These are phyloP conservation scores for Speoplatyrhinus poulsoni DNA, from an alignment of 2,113 vertebrate genomes.

Conservation along the genomic window DNA sequence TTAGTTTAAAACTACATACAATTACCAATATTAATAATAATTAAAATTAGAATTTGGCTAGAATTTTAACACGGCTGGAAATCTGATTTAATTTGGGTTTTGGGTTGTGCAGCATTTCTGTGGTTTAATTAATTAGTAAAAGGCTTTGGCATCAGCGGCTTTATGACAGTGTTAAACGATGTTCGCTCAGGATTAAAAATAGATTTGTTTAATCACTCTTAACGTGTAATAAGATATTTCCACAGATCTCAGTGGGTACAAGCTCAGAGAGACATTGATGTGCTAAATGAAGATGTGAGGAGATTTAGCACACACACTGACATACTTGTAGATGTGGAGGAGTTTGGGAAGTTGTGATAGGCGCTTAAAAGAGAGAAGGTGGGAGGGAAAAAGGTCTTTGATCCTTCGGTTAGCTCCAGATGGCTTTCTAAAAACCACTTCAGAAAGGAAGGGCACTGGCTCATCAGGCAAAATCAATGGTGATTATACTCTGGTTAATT, in stretches of 20 bases:
- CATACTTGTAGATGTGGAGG: background rate
- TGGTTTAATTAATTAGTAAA: slow-evolving; percentile 51
- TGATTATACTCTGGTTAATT: too few species aligned
- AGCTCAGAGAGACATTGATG: slow-evolving; percentile 35
- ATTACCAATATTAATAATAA: too few species aligned
- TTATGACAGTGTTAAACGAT: slow-evolving; percentile 50
- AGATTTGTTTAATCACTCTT: slow-evolving; percentile 47
- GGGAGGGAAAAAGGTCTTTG: too few species aligned
- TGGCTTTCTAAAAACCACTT: too few species aligned
- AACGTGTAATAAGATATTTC: slow-evolving; percentile 50
- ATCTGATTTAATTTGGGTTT: slow-evolving; percentile 36
- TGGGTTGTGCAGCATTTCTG: slow-evolving; percentile 29
- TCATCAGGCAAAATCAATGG: too few species aligned
- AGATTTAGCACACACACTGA: slow-evolving; percentile 28
- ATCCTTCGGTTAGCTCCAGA: too few species aligned
- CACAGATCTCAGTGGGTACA: slow-evolving; percentile 25
- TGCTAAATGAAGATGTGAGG: slow-evolving; percentile 26
- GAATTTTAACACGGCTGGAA: slow-evolving; percentile 28
- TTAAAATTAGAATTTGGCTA: slow-evolving; percentile 11
- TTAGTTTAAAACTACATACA: too few species aligned
- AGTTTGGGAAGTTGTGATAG: too few species aligned
- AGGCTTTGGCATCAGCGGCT: slow-evolving; percentile 37
- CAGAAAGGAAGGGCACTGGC: too few species aligned
- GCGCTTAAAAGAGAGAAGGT: too few species aligned
- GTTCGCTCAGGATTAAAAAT: slow-evolving; percentile 50